Evolutionary conservation across 2,888 invertebrate species (phyloP).

Genomic region (Steinernema hermaphroditum): DNA sequence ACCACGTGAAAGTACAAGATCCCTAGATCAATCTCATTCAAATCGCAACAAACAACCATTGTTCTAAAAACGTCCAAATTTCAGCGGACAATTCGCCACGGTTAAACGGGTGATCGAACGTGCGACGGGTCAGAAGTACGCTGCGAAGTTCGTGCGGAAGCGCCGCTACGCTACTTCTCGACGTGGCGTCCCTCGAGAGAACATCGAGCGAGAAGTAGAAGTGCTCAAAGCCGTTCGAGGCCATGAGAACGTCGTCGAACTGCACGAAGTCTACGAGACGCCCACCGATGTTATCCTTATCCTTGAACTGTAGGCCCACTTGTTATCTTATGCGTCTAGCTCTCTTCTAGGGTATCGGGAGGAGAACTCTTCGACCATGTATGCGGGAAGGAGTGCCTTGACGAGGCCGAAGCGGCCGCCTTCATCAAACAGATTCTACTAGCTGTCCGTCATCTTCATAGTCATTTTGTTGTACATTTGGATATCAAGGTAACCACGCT

Average conservation of each 20-base stretch:
- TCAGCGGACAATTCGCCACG: constrained; percentile 74
- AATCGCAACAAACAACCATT: no score
- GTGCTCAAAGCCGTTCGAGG: constrained; percentile 72
- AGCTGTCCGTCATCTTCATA: constrained; percentile 74
- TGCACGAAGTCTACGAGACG: constrained; percentile 74
- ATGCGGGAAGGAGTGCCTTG: constrained; percentile 70
- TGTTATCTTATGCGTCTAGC: neutral
- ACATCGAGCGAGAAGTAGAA: constrained; percentile 72
- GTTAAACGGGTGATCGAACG: constrained; percentile 72
- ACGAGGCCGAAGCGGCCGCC: constrained; percentile 73
- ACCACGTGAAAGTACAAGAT: no score
- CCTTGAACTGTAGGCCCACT: constrained; percentile 71
- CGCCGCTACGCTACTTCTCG: constrained; percentile 71
- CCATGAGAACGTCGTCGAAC: constrained; percentile 74
- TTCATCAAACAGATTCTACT: constrained; percentile 74
- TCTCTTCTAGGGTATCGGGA: constrained; percentile 71
- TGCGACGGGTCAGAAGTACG: constrained; percentile 71
- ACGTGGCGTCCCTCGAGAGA: constrained; percentile 72
- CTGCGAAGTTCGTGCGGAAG: constrained; percentile 73
- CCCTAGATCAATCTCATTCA: no score
- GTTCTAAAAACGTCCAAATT: constrained; percentile 46
- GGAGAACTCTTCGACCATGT: constrained; percentile 75
- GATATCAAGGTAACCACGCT: constrained; percentile 72
- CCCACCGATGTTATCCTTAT: constrained; percentile 73
- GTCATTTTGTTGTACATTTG: constrained; percentile 73